Conservation (phyloP, 2,797 vertebrate genomes). For the Etheostoma perlongum region DNA sequence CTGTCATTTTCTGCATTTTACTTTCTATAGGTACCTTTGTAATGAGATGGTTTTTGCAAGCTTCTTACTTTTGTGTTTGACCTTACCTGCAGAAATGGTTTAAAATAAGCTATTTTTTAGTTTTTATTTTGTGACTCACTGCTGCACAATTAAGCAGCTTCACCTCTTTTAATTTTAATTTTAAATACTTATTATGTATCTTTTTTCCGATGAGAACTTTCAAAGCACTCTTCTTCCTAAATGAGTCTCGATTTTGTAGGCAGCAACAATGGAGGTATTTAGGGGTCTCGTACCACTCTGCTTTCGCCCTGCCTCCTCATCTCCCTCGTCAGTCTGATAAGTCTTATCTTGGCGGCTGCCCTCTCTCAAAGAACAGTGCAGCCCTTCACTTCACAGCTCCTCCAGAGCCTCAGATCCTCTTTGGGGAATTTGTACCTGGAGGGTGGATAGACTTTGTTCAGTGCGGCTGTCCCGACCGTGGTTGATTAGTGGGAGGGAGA, state of each 20-base stretch:
- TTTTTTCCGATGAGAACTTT: constrained; percentile 32
- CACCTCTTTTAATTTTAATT: constrained; percentile 54
- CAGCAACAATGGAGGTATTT: constrained; percentile 58
- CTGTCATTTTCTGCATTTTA: constrained; percentile 30
- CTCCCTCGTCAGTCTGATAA: constrained; percentile 56
- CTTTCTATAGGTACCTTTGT: constrained; percentile 12
- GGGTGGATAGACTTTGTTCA: not conserved
- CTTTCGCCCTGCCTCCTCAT: constrained; percentile 54
- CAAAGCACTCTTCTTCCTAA: constrained; percentile 40
- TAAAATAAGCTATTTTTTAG: not conserved
- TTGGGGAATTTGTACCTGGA: constrained; percentile 41
- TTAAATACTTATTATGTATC: constrained; percentile 25
- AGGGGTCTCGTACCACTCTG: constrained; percentile 40
- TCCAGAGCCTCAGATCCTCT: constrained; percentile 51
- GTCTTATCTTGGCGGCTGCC: constrained; percentile 57
- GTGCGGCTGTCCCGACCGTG: constrained; percentile 9
- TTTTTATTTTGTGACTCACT: not conserved
- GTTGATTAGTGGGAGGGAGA: constrained; percentile 49
- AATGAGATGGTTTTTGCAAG: not conserved
- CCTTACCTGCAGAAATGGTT: not conserved
- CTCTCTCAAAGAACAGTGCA: constrained; percentile 46
- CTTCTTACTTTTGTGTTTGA: not conserved
- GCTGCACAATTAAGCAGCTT: not conserved
- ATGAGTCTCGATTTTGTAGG: constrained; percentile 45
- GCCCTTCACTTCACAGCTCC: constrained; percentile 41